A percentile compares a stretch with the other conserved stretches of the same genome.
These are phyloP conservation scores for Nowickia ferox DNA, from an alignment of 2,888 invertebrate genomes.

Conservation along the genomic window DNA sequence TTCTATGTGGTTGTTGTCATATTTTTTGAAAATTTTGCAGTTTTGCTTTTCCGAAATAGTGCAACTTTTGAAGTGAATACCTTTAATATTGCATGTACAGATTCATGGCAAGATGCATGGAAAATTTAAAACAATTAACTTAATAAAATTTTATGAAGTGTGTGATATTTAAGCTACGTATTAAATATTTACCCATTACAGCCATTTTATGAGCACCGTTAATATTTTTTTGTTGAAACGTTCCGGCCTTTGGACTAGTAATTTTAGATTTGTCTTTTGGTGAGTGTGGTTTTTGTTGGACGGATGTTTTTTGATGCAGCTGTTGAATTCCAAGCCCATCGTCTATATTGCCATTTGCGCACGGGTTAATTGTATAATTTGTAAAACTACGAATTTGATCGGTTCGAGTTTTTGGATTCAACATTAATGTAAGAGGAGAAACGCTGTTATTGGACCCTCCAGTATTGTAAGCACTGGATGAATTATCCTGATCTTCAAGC, in stretches of 20 bases:
- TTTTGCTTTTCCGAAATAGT: no score
- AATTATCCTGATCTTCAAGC: conserved; percentile 85
- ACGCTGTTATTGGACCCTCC: conserved; percentile 89
- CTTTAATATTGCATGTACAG: no score
- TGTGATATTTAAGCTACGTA: neutral
- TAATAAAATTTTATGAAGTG: neutral
- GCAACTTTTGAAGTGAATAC: no score
- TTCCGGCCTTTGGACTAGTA: conserved; percentile 49
- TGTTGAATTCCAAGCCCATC: conserved; percentile 44
- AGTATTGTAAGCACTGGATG: conserved; percentile 90
- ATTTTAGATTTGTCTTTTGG: conserved; percentile 61
- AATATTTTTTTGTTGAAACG: conserved; percentile 23
- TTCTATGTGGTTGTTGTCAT: no score
- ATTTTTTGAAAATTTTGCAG: no score
- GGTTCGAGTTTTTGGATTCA: conserved; percentile 76
- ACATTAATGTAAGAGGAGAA: conserved; percentile 84
- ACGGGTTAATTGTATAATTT: conserved; percentile 36
- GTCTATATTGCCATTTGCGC: conserved; percentile 25
- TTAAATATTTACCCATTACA: conserved; percentile 25
- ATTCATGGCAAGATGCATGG: no score
- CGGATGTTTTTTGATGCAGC: conserved; percentile 38
- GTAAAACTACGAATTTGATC: conserved; percentile 30
- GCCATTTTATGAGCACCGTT: conserved; percentile 20
- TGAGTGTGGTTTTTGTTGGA: conserved; percentile 54
- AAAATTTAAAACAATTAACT: no score